Evolutionary conservation across 2,797 vertebrate species (phyloP).

Genomic region (Lophius americanus): DNA sequence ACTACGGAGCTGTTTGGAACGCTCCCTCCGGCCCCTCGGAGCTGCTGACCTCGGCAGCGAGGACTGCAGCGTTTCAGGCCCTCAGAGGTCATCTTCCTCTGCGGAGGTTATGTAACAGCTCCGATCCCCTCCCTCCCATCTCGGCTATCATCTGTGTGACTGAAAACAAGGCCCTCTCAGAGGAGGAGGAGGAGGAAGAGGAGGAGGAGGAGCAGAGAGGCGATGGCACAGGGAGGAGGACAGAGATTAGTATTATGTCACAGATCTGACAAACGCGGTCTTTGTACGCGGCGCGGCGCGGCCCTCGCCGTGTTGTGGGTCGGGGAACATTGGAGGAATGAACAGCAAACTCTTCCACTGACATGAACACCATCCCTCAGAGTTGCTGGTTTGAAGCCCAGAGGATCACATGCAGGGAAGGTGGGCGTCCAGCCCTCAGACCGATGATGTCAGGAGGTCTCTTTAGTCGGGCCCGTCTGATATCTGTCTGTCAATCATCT

Average conservation of each 20-base stretch:
- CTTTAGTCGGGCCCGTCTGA: constrained; percentile 3
- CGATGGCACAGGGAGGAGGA: constrained; percentile 36
- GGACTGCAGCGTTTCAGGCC: constrained; percentile 14
- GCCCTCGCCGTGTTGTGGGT: constrained; percentile 38
- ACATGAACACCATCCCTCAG: neutral
- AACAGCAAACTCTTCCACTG: constrained; percentile 11
- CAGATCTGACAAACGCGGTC: constrained; percentile 51
- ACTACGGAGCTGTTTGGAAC: neutral
- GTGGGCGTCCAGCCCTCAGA: constrained; percentile 13
- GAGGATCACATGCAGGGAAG: constrained; percentile 37
- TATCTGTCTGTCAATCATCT: neutral
- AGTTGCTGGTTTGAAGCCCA: neutral
- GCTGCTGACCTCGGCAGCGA: neutral
- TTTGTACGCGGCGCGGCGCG: constrained; percentile 50
- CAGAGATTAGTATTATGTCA: constrained; percentile 59
- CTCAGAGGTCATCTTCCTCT: constrained; percentile 43
- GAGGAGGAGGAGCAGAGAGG: neutral
- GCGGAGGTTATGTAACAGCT: constrained; percentile 52
- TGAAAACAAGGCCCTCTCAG: constrained; percentile 61
- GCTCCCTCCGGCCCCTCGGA: neutral
- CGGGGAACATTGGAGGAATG: constrained; percentile 32
- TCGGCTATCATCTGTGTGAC: constrained; percentile 47
- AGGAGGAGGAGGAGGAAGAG: constrained; percentile 34
- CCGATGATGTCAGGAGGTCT: neutral
- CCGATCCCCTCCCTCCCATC: constrained; percentile 21